phyloP scores from a whole-genome alignment of 2,797 vertebrate species.

The Coccyzus lansbergi region DNA sequence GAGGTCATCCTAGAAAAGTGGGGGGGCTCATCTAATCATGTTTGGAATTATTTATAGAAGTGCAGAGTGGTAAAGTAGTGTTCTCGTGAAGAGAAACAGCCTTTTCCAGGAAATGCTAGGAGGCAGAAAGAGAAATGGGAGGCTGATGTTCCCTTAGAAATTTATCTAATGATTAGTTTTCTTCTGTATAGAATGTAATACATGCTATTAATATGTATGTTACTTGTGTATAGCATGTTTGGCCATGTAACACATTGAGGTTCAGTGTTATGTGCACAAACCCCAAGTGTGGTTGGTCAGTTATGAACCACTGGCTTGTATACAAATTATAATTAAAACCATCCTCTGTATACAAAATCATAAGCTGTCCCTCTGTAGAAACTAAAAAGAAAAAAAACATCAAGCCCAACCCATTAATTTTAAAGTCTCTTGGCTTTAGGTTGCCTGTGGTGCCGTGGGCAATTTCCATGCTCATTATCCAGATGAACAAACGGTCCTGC shows the following conservation, averaged over 20 bases:
- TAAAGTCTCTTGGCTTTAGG: neutral
- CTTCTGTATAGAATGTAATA: neutral
- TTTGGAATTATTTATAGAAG: conserved; percentile 49
- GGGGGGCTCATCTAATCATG: neutral
- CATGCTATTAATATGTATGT: too few species aligned
- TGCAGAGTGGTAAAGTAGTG: neutral
- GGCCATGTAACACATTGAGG: neutral
- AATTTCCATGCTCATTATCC: neutral
- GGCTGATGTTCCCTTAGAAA: neutral
- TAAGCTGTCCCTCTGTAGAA: neutral
- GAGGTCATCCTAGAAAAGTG: conserved; percentile 11
- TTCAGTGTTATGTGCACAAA: neutral
- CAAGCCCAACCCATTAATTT: neutral
- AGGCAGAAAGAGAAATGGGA: neutral
- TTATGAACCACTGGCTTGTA: neutral
- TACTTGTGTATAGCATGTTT: neutral
- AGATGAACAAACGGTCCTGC: neutral
- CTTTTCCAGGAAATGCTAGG: neutral
- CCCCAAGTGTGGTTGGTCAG: neutral
- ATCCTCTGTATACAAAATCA: neutral
- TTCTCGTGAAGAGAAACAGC: conserved; percentile 15
- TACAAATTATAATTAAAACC: neutral
- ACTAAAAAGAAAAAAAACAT: neutral
- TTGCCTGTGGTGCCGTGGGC: neutral
- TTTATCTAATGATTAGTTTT: neutral